Conservation (phyloP, 2,113 vertebrate genomes). For the Nesoenas mayeri region DNA sequence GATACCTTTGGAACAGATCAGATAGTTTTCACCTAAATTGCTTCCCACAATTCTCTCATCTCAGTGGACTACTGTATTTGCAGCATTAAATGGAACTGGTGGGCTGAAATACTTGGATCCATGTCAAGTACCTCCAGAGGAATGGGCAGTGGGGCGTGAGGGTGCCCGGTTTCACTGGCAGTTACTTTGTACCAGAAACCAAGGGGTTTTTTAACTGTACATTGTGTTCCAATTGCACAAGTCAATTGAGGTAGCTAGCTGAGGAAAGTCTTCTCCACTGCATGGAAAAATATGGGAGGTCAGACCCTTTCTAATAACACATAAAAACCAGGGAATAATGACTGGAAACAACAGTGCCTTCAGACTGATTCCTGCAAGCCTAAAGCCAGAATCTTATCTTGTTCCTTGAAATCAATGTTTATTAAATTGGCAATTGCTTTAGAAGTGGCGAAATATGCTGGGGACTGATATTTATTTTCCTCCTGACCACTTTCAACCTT, state of each 20-base stretch:
- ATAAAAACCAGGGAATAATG: not conserved
- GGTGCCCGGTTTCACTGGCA: not conserved
- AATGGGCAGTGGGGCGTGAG: no score
- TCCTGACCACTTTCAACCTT: not conserved
- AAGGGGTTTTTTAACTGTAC: accelerated
- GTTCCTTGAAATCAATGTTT: not conserved
- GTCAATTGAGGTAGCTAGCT: not conserved
- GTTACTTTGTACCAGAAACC: not conserved
- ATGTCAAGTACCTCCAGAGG: not conserved
- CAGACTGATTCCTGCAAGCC: accelerated
- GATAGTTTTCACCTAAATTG: not conserved
- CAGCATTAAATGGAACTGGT: not conserved
- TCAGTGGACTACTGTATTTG: not conserved
- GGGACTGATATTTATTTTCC: not conserved
- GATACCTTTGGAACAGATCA: not conserved
- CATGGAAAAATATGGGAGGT: not conserved
- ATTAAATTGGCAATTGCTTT: constrained; percentile 1
- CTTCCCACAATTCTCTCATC: not conserved
- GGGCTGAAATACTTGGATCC: not conserved
- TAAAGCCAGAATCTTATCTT: not conserved
- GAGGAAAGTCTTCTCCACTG: not conserved
- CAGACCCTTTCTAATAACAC: not conserved
- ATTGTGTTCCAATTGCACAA: not conserved
- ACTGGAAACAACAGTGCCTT: not conserved
- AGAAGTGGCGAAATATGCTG: not conserved